Evolutionary conservation across 2,797 vertebrate genomes (phyloP).

Genomic region (Dallia pectoralis): DNA sequence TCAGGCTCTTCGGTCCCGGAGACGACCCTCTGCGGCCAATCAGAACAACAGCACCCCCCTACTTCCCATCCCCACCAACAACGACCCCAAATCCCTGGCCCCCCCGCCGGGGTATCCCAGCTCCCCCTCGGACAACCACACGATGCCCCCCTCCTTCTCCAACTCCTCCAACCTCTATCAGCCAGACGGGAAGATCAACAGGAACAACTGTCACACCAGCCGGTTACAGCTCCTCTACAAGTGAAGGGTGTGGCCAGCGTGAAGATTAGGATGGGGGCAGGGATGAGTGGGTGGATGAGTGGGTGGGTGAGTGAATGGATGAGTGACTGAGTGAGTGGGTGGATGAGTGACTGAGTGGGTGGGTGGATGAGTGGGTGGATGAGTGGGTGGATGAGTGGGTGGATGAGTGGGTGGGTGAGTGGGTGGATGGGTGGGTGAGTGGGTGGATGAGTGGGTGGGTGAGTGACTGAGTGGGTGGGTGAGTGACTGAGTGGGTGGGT

Average conservation of each 20-base stretch:
- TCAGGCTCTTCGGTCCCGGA: conserved; percentile 83
- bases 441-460: background rate
- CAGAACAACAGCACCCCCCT: conserved; percentile 70
- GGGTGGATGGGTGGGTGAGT: background rate
- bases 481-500: background rate
- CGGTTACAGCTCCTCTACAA: conserved; percentile 88
- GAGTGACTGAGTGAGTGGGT: background rate
- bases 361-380: background rate
- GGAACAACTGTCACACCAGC: conserved; percentile 86
- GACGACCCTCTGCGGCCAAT: conserved; percentile 72
- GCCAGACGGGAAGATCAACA: conserved; percentile 77
- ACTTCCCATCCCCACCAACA: conserved; percentile 56
- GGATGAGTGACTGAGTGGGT: background rate
- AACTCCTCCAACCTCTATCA: conserved; percentile 78
- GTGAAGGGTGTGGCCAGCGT: conserved; percentile 54
- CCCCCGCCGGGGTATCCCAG: conserved; percentile 71
- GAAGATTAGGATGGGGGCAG: background rate
- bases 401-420: background rate
- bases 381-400: background rate
- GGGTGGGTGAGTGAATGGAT: conserved; percentile 2
- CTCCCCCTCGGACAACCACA: conserved; percentile 62
- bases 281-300: background rate
- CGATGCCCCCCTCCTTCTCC: conserved; percentile 69
- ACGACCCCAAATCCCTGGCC: conserved; percentile 66
- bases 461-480: background rate